Base-by-base conservation (phyloP, 2,113 vertebrate genomes). In the Perca fluviatilis region DNA sequence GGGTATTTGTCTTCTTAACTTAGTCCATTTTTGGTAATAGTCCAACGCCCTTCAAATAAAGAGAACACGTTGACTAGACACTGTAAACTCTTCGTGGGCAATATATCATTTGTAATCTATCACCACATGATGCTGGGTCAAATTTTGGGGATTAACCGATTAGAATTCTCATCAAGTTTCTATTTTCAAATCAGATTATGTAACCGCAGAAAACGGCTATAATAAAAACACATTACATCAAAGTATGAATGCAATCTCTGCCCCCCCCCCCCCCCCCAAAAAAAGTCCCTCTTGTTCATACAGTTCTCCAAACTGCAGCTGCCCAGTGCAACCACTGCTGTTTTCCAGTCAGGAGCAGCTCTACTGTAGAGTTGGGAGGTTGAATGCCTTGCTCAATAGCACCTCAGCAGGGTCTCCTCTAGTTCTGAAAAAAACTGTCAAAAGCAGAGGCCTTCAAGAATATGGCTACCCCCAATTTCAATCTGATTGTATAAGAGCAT, bases 141-240 rank as follows among this genome's bases (percentile, higher is more conserved):
- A 71, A 84, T 85, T 82, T 88, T 56, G 40, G 67, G 82, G 88
- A 89, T 86, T 84, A 89, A 84, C 19, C 9, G 80, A 81, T 86
- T 84, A 79, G 61, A 79, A 79, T 60, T 84, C 64, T 76, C 82
- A 83, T 86, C 68, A 60, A 80, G 5, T 87, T 70, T 83, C 23
- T 47, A 66, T 90, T 83, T 93, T 81, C 68, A 81, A 69, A 69
- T 81, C 87, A 7, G 68, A 71, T 86, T 87, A 89, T 66, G 54
- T 88, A 88, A 89, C 74, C 2, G 9, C 30, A 50, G 46, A 85
- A 86, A 83, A 85, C 79, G n/a, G 75, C 77, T 76, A 50, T 78
- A 66, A 80, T 74, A 56, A 61, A 82, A 83, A 11, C 6, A 78
- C 21, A 81, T 76, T n/a, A 23, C 40, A 74, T 77, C 36, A 66